Evolutionary conservation across 2,797 vertebrate genomes (phyloP).

Genomic region (Brachymystax lenok): DNA sequence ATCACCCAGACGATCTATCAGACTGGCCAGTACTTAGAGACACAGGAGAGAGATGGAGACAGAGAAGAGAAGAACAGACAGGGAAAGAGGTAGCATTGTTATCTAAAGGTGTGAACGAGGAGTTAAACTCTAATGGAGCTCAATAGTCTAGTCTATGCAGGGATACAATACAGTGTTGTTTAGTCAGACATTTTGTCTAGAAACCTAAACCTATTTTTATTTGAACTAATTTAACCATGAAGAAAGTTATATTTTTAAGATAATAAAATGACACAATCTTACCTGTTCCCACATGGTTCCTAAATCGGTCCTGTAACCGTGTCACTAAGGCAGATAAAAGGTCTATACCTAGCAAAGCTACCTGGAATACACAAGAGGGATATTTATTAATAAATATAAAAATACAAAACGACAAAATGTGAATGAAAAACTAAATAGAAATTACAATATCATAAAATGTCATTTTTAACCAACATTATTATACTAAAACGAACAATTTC

Average conservation of each 20-base stretch:
- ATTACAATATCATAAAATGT: neutral
- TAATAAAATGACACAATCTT: conserved; percentile 23
- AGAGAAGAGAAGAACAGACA: neutral
- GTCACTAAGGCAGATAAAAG: conserved; percentile 90
- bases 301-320: conserved; percentile 91
- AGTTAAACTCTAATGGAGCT: neutral
- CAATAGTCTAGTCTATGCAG: neutral
- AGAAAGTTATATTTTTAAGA: neutral
- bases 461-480: neutral
- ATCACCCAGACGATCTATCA: conserved; percentile 95
- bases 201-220: neutral
- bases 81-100: too few relatives aligned
- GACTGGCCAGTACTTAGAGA: conserved; percentile 90
- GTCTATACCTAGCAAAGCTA: conserved; percentile 93
- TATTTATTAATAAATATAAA: neutral
- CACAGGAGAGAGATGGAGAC: neutral
- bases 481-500: neutral
- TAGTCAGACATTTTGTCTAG: neutral
- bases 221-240: neutral
- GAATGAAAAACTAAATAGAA: neutral
- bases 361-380: conserved; percentile 69
- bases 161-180: neutral
- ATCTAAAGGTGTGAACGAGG: conserved; percentile 6
- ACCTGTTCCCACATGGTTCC: conserved; percentile 93
- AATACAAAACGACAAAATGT: neutral